phyloP scores from a whole-genome alignment of 2,113 vertebrate species.

The Ciconia maguari region DNA sequence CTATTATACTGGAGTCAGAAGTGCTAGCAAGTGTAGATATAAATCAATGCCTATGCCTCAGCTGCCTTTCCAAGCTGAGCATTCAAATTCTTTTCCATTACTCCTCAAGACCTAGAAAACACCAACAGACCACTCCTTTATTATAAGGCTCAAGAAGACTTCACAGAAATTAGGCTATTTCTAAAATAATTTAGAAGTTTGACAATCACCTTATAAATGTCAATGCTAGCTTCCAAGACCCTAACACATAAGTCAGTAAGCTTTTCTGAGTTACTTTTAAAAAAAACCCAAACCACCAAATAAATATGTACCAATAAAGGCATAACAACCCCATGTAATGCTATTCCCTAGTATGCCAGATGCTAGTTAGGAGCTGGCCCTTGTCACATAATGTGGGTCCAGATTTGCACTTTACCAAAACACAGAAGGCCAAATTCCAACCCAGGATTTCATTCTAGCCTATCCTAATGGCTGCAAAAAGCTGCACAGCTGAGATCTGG shows the following conservation, averaged over 20 bases:
- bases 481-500: constrained; percentile 9
- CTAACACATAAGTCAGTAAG: not conserved
- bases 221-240: not conserved
- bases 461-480: not conserved
- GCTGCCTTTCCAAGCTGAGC: not conserved
- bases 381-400: not conserved
- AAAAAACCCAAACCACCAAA: not conserved
- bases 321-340: not conserved
- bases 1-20: not conserved
- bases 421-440: not conserved
- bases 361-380: not conserved
- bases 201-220: not conserved
- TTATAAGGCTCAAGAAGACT: not conserved
- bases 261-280: not conserved
- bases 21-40: not conserved
- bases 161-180: not conserved
- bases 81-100: not conserved
- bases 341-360: not conserved
- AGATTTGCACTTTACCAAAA: not conserved
- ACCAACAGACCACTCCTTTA: not conserved
- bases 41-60: not conserved
- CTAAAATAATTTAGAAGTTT: not conserved
- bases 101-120: not conserved
- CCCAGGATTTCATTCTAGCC: not conserved
- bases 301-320: not conserved